Base-by-base conservation (phyloP, 2,113 vertebrate genomes). In the Seriola quinqueradiata region DNA sequence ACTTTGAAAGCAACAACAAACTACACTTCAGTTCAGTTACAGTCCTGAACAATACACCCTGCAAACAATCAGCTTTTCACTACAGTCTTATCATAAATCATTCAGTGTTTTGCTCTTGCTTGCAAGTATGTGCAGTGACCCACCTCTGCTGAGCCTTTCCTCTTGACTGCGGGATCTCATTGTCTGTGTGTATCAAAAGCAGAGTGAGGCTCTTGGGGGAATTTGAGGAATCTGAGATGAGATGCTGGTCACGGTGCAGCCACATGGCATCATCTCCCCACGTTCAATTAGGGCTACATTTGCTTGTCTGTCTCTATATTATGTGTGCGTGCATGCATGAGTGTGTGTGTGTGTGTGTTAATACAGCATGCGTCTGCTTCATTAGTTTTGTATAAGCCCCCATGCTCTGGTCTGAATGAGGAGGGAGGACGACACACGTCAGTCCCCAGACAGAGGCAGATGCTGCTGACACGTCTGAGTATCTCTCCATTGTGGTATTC, bases 401-500 rank as follows among this genome's bases (percentile, higher is more conserved):
- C 13, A 25, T 36, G 38, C 77, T 71, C 28, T 21, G 70, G 81
- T 71, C 52, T 91, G 88, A 85, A 82, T 83, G 86, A 83, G 85
- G 82, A 79, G 90, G 90, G 87, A 87, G 91, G 90, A 79, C 17
- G 86, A 87, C 90, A 91, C 90, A 94, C 84, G 79, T 82, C 88
- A 83, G 81, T 42, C 72, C 59, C 42, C 87, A 90, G 86, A 94
- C 92, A 80, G 78, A 84, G 88, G 86, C 91, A 92, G 93, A 93
- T 92, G 91, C 90, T 83, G 86, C 87, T 86, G 87, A 94, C 92
- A 88, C 77, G 67, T 89, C 87, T 70, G 55, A 90, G 84, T 54
- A 64, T 91, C 87, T 86, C 84, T 85, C 91, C 81, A 82, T 92
- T 93, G 89, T 94, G 70, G 90, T 91, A 84, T 85, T 92, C 91